Base-by-base conservation (phyloP, 2,888 invertebrate species). In the Cryptophagus acutangulus region DNA sequence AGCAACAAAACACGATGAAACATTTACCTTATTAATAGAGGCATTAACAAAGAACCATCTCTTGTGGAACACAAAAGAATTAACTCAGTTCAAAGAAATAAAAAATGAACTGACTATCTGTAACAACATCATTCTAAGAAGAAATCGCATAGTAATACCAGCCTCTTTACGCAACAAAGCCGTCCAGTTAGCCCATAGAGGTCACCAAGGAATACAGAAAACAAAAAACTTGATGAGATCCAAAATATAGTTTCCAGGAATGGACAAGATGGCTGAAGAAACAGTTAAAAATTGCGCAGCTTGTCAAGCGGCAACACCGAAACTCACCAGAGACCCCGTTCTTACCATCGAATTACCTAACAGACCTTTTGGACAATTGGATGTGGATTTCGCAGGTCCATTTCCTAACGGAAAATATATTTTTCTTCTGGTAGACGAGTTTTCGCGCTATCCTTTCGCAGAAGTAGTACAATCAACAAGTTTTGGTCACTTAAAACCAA, bases 171-270 rank as follows among this genome's bases (percentile, higher is more conserved):
- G 24, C 17, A 16, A 37, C n/a, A 41, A 33, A 36, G 36, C 33
- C 5, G 41, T 48, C 2, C 13, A 43, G 17, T 31, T 49, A 26
- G 48, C 46, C 3, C 50, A 50, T 13, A 38, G 35, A 41, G 42
- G 46, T 25, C 46, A 49, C 29, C 40, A 28, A 33, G 48, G 46
- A 1, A 44, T 46, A 1, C 20, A 18, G 12, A 16, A 15, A 18
- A 29, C 37, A 3, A 37, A 37, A 37, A 16, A 29, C 9, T 10
- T 37, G 6, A 5, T 37, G 1, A 10, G 37, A 37, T 17, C 9
- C 8, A 37, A 37, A 12, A 16, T 37, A 2, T 37, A 30, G 37
- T 37, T 37, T 8, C 17, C 37, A 15, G 1, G 30, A 8, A 28
- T 37, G 17, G 29, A 37, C 15, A 31, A 15, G n/a, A 29, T 10